These are phyloP conservation scores for Eupithecia pulchellata DNA, from an alignment of 2,888 invertebrate genomes.

Conservation along the genomic window DNA sequence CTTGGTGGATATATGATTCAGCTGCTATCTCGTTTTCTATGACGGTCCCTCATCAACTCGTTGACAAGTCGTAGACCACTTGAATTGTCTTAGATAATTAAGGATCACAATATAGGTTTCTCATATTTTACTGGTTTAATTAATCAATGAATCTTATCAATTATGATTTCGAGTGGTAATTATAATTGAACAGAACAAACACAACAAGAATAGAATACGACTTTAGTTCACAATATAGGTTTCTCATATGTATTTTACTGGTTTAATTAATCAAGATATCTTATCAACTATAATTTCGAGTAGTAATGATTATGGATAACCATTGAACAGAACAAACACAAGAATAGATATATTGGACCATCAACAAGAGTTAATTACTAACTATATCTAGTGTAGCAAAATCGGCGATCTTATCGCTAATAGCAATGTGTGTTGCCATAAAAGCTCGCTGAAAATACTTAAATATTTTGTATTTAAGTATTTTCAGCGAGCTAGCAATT, in stretches of 20 bases:
- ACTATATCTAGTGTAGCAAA: too few species aligned
- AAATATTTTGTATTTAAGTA: too few species aligned
- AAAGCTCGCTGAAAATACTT: too few species aligned
- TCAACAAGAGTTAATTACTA: too few species aligned
- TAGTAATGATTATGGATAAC: not conserved
- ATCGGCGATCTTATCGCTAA: too few species aligned
- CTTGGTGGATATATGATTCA: conserved; percentile 2
- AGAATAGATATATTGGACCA: too few species aligned
- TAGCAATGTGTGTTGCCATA: too few species aligned
- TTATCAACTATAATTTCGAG: not conserved
- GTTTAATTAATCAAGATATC: not conserved
- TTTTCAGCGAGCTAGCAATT: too few species aligned
- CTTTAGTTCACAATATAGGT: conserved; percentile 30
- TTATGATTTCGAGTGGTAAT: not conserved
- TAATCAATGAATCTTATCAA: not conserved
- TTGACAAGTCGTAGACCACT: conserved; percentile 26
- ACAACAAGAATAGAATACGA: too few species aligned
- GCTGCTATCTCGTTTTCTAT: not conserved
- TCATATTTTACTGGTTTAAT: conserved; percentile 12
- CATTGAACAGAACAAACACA: not conserved
- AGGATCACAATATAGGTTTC: conserved; percentile 29
- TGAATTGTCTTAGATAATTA: conserved; percentile 27
- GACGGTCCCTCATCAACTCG: conserved; percentile 28
- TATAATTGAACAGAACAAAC: not conserved
- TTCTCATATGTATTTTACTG: conserved; percentile 16